Evolutionary conservation across 64 coral and sea anemone species (phyloP).

Genomic region (Stichodactyla mertensii): DNA sequence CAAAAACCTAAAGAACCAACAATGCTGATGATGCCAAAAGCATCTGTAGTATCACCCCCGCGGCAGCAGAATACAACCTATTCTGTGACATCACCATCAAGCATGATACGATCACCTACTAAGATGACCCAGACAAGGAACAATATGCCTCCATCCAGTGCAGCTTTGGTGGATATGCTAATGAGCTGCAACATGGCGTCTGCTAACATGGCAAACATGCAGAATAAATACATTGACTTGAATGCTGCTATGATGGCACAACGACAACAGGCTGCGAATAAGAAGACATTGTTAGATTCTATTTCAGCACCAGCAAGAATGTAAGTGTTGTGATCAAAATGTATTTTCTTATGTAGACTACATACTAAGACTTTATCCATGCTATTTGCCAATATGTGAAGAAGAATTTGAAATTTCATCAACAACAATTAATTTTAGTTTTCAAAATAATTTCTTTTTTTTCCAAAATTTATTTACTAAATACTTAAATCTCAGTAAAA

Average conservation of each 20-base stretch:
- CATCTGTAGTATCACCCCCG: slow-evolving; percentile 53
- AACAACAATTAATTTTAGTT: too few relatives aligned
- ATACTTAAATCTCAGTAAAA: background rate
- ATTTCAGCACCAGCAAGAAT: slow-evolving; percentile 48
- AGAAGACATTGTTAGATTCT: slow-evolving; percentile 27
- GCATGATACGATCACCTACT: slow-evolving; percentile 35
- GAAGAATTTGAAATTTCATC: too few relatives aligned
- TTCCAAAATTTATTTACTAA: too few relatives aligned
- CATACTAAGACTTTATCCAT: too few relatives aligned
- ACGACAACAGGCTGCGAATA: slow-evolving; percentile 20
- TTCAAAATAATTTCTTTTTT: too few relatives aligned
- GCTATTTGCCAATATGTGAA: too few relatives aligned
- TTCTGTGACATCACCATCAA: slow-evolving; percentile 37
- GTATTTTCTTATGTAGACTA: background rate
- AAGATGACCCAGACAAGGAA: slow-evolving; percentile 20
- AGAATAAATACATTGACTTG: slow-evolving; percentile 51
- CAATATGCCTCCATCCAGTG: background rate
- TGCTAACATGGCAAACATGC: slow-evolving; percentile 5
- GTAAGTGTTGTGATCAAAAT: background rate
- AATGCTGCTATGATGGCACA: slow-evolving; percentile 36
- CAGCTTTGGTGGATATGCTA: slow-evolving; percentile 13
- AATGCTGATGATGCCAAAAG: slow-evolving; percentile 46
- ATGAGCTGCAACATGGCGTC: slow-evolving; percentile 4
- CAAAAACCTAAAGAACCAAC: slow-evolving; percentile 42
- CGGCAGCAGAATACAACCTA: slow-evolving; percentile 34